These are phyloP conservation scores for Lampris megalopsis DNA, from an alignment of 2,113 vertebrate species.

Conservation along the genomic window DNA sequence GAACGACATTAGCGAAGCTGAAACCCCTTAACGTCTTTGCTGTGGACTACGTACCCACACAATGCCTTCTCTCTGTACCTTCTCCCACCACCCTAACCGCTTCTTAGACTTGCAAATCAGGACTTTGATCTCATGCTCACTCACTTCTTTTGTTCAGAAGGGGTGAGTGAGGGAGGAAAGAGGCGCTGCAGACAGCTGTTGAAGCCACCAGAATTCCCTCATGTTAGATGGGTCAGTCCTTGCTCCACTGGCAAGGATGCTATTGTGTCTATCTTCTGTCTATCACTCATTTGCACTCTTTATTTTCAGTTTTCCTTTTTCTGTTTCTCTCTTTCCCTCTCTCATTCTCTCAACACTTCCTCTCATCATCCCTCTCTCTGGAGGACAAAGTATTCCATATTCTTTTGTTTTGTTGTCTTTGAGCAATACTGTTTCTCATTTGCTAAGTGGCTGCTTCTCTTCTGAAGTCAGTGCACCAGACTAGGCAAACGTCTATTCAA, in stretches of 20 bases:
- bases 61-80: constrained; percentile 70
- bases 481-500: constrained; percentile 67
- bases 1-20: constrained; percentile 69
- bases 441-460: constrained; percentile 67
- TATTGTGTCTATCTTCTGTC: constrained; percentile 55
- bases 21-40: constrained; percentile 66
- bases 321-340: constrained; percentile 17
- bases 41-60: constrained; percentile 65
- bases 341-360: neutral
- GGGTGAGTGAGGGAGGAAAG: constrained; percentile 50
- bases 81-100: constrained; percentile 68
- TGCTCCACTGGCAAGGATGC: constrained; percentile 57
- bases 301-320: constrained; percentile 20
- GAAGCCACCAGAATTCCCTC: constrained; percentile 62
- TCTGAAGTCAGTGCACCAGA: constrained; percentile 63
- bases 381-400: constrained; percentile 51
- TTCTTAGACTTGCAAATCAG: constrained; percentile 77
- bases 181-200: constrained; percentile 72
- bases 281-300: constrained; percentile 39
- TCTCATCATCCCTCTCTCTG: constrained; percentile 13
- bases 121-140: constrained; percentile 72
- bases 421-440: constrained; percentile 75
- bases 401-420: constrained; percentile 71
- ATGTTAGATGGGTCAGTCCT: constrained; percentile 64
- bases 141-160: constrained; percentile 66